Conservation (phyloP, 1,140 invertebrate genomes). For the Caenorhabditis latens region DNA sequence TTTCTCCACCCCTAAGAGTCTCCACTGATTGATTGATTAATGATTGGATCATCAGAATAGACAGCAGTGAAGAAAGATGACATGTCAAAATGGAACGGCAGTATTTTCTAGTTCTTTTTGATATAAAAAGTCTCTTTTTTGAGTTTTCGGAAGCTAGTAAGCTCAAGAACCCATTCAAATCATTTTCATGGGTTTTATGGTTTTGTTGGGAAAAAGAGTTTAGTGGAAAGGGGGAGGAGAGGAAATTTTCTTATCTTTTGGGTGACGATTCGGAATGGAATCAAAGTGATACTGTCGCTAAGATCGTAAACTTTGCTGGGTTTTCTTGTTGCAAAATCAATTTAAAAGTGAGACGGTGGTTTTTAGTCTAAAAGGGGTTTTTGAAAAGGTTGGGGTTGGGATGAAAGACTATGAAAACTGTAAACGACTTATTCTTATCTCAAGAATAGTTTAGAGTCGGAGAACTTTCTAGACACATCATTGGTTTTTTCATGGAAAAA, state of each 20-base stretch:
- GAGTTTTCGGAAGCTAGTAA: neutral
- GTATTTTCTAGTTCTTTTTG: too few species aligned
- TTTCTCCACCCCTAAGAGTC: neutral
- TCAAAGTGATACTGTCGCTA: conserved; percentile 15
- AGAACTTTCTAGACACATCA: too few species aligned
- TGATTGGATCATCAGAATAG: neutral
- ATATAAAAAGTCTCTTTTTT: too few species aligned
- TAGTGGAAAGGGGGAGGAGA: neutral
- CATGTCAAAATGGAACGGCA: neutral
- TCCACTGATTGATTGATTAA: conserved; percentile 30
- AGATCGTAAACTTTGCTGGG: conserved; percentile 11
- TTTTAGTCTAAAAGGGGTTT: too few species aligned
- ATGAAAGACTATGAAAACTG: too few species aligned
- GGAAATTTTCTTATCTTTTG: neutral
- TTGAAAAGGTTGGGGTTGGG: too few species aligned
- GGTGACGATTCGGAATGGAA: neutral
- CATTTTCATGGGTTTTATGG: conserved; percentile 42
- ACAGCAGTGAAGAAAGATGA: neutral
- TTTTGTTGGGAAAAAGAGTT: neutral
- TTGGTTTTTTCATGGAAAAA: too few species aligned
- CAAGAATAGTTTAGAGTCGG: too few species aligned
- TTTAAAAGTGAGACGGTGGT: too few species aligned
- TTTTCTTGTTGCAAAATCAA: neutral
- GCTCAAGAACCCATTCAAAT: neutral
- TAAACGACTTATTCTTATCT: too few species aligned